Conservation (phyloP, 2,797 vertebrate genomes). For the Serranus cabrilla region DNA sequence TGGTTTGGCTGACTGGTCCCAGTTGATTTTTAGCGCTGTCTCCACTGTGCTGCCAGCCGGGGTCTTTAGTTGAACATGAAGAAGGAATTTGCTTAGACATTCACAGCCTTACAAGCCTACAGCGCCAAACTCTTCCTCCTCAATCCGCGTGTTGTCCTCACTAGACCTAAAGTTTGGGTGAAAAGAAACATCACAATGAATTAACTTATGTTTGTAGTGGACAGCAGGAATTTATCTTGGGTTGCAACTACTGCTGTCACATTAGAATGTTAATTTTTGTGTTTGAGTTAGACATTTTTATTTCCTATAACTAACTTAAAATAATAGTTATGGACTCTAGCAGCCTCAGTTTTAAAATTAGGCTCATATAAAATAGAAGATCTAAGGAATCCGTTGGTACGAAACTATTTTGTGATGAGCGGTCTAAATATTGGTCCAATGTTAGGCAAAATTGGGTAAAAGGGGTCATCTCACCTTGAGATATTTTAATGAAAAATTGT, state of each 20-base stretch:
- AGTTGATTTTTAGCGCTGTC: conserved; percentile 61
- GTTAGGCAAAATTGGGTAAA: too few species aligned
- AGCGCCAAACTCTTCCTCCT: conserved; percentile 42
- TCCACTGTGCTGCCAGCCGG: conserved; percentile 66
- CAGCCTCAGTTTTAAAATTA: too few species aligned
- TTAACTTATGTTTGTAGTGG: background rate
- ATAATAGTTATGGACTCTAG: too few species aligned
- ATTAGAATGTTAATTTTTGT: too few species aligned
- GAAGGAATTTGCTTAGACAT: conserved; percentile 64
- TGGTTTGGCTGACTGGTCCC: conserved; percentile 78
- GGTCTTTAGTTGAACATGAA: conserved; percentile 50
- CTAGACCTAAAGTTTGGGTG: conserved; percentile 2
- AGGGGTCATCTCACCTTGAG: too few species aligned
- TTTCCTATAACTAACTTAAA: too few species aligned
- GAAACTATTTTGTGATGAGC: too few species aligned
- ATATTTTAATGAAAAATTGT: too few species aligned
- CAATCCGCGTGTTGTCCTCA: conserved; percentile 10
- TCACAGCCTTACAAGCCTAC: conserved; percentile 41
- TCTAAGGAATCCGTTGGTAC: too few species aligned
- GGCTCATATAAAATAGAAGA: too few species aligned
- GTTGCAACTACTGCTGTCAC: background rate
- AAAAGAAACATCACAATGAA: background rate
- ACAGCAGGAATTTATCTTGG: background rate
- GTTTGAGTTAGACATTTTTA: too few species aligned
- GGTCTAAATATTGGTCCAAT: too few species aligned